phyloP scores from a whole-genome alignment of 2,888 invertebrate genomes.

The Adela reaumurella region DNA sequence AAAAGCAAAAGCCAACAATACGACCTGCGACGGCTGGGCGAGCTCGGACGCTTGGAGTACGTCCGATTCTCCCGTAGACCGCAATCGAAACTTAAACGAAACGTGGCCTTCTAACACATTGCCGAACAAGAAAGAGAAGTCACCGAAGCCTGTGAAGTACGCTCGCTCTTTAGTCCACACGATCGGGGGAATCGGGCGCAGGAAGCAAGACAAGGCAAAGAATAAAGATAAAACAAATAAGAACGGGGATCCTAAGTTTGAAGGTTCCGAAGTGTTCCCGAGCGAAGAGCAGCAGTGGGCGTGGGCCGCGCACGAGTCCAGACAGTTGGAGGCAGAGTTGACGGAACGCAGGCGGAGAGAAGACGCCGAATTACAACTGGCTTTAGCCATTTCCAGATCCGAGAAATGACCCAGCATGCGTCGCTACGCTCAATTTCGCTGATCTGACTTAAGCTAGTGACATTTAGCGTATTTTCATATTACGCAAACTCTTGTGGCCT shows the following conservation, averaged over 20 bases:
- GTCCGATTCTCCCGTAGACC: constrained; percentile 13
- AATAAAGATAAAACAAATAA: constrained; percentile 23
- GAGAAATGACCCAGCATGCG: constrained; percentile 27
- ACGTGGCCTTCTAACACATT: constrained; percentile 42
- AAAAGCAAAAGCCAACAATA: not conserved
- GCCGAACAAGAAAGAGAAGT: constrained; percentile 43
- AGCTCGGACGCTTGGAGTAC: constrained; percentile 23
- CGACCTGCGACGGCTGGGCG: constrained; percentile 19
- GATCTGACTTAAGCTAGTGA: too few species aligned
- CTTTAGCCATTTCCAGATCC: constrained; percentile 63
- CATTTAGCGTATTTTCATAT: too few species aligned
- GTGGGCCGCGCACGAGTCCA: constrained; percentile 71
- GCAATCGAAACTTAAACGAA: constrained; percentile 37
- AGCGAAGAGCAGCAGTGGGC: constrained; percentile 68
- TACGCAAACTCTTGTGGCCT: too few species aligned
- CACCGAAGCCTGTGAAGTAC: constrained; percentile 45
- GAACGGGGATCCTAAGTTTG: constrained; percentile 17
- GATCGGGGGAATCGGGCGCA: constrained; percentile 43
- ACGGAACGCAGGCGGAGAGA: constrained; percentile 59
- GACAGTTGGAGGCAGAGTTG: constrained; percentile 59
- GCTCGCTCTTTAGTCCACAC: constrained; percentile 44
- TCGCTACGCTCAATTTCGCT: too few species aligned
- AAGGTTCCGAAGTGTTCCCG: constrained; percentile 26
- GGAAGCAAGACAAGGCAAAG: constrained; percentile 31
- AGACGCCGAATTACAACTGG: constrained; percentile 70